Base-by-base conservation (phyloP, 2,888 invertebrate species). In the Tuberolachnus salignus region DNA sequence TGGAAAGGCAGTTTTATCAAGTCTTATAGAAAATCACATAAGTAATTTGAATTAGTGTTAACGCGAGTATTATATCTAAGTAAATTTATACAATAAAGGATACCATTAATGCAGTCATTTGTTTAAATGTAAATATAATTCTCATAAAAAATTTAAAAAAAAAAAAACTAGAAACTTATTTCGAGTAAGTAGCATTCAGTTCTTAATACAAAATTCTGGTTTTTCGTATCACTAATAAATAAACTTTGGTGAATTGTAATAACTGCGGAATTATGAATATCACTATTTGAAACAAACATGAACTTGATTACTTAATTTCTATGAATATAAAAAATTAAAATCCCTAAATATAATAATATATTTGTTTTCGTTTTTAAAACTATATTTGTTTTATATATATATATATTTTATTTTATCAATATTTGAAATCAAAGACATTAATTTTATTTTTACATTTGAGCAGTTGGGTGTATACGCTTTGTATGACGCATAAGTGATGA, bases 401-500 rank as follows among this genome's bases (percentile, higher is more conserved):
- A 67, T 34, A 51, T 57, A 23, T 71, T 46, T 57, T 44, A 10
- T 55, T 16, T 19, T 57, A 46, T 46, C 23, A 23, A 13, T 26
- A 71, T 59, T 34, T 59, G 57, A 14, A 71, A 61, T 72, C 46
- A 13, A 59, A 72, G 9, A 19, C n/a, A 57, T 23, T 46, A 1
- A 61, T 61, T 57, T 26, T 66, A 66, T 23, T 66, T 55, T 11
- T 67, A 74, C n/a, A 49, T 4, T 16, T n/a, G 69, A 16, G 67
- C 59, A 69, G 78, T 67, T 21, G 84, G 82, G 81, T 83, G 83
- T 49, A 83, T 82, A 34, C 83, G 80, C 55, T 83, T 83, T 51
- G 82, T 81, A 74, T 83, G 83, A 21, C 83, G 81, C 57, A 83
- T 78, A 26, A 83, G 80, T 46, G 83, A 83, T 34, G 83, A 83